Base-by-base conservation (phyloP, 1,140 invertebrate genomes). In the Micrasema longulum region DNA sequence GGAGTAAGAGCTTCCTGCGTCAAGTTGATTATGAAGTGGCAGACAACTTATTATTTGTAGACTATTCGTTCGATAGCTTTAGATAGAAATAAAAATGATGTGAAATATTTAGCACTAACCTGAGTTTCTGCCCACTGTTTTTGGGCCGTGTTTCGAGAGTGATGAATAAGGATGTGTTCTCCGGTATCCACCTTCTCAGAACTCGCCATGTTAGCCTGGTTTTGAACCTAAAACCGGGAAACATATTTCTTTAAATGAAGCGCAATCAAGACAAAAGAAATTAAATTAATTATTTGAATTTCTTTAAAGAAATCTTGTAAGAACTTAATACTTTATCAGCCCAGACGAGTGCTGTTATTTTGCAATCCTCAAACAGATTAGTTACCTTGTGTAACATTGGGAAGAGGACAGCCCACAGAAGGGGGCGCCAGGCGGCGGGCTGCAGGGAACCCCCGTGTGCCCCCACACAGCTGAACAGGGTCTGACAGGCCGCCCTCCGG, bases 51-150 rank as follows among this genome's bases (percentile, higher is more conserved):
- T n/a, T n/a, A n/a, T n/a, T n/a, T n/a, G n/a, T n/a, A n/a, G n/a
- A n/a, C n/a, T n/a, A n/a, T n/a, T n/a, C n/a, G n/a, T n/a, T n/a
- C n/a, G n/a, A n/a, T n/a, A n/a, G n/a, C n/a, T n/a, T n/a, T n/a
- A n/a, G n/a, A n/a, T n/a, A n/a, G n/a, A n/a, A n/a, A n/a, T n/a
- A n/a, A n/a, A n/a, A n/a, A n/a, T n/a, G n/a, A n/a, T n/a, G n/a
- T n/a, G n/a, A n/a, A n/a, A n/a, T n/a, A n/a, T n/a, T n/a, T n/a
- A n/a, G n/a, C n/a, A n/a, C n/a, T n/a, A n/a, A 93, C 94, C 85
- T 97, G 94, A 4, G 98, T 99, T 84, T 99, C 98, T 6, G 97
- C 96, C 98, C 98, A 99, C 80, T 99, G 98, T 79, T 99, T 99
- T 80, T 98, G 96, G 14, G 97, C 97, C 0, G 98, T 99, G 82